Percentiles rank a stretch among this genome's conserved stretches.
Conservation (phyloP, 2,888 invertebrate genomes). For the Tholera decimalis region DNA sequence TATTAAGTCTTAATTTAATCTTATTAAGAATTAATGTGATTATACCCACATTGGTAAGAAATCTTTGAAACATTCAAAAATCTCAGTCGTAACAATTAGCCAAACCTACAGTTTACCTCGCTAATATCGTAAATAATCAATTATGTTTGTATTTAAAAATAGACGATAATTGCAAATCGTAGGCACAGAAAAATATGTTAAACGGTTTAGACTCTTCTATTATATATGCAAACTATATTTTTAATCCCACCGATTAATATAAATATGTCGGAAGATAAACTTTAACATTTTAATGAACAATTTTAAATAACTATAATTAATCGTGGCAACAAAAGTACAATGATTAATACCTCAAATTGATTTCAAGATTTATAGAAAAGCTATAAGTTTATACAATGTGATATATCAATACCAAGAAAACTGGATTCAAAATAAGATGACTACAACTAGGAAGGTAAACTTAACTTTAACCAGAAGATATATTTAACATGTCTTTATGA, state of each 20-base stretch:
- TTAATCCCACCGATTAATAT: background rate
- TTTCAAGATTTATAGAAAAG: background rate
- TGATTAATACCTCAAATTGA: background rate
- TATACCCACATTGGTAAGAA: too few species aligned
- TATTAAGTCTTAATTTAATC: too few species aligned
- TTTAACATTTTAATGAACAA: background rate
- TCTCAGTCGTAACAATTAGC: background rate
- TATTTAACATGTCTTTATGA: background rate
- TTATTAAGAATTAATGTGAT: too few species aligned
- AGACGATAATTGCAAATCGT: background rate
- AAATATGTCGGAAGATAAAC: background rate
- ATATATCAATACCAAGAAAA: background rate
- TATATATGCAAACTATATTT: background rate
- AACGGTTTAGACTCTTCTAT: background rate
- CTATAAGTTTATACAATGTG: background rate
- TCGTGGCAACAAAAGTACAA: background rate
- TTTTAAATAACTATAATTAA: background rate
- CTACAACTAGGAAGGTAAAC: background rate
- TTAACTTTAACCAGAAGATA: background rate
- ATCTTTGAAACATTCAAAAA: too few species aligned
- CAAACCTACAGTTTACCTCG: background rate
- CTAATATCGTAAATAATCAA: constrained; percentile 2
- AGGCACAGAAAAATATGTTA: background rate
- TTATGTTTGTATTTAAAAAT: too few species aligned
- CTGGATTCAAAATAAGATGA: background rate